Base-by-base conservation (phyloP, 2,113 vertebrate genomes). In the Chaetura pelagica region DNA sequence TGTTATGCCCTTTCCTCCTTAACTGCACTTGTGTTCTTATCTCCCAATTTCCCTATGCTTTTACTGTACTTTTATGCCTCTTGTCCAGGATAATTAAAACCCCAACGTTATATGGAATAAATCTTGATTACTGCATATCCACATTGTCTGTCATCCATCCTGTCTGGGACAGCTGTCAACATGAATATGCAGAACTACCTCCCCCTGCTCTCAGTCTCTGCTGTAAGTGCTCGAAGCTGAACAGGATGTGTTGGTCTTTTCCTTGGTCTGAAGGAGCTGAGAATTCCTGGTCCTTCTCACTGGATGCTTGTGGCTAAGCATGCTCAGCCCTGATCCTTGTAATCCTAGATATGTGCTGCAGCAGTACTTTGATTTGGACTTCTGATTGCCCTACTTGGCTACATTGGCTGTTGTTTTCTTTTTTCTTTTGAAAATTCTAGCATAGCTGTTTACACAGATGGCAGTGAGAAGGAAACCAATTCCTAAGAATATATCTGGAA, bases 131-230 rank as follows among this genome's bases (percentile, higher is more conserved):
- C 38, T 38, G 38, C 38, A 38, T 38, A 38, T 38, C 7, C 38
- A 38, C 38, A 38, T 38, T 38, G 38, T 38, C 7, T 38, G 38
- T 38, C 38, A 38, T 38, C 38, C 38, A 38, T 38, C 38, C 38
- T 38, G 38, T 38, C 38, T 38, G 38, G 38, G 38, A 38, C 38
- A 7, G 7, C 2, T 48, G 27, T 20, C 6, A 4, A 4, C 0
- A 4, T 6, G 82, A 55, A 57, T 34, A 38, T 0, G 0, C 15
- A 9, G 4, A 46, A 22, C 58, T 54, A 21, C 21, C 44, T 16
- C 5, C 7, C 29, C 17, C 29, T 34, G 66, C 67, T 52, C 32
- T 49, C 27, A 19, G 49, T 10, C 32, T 55, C 58, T 1, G 0
- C 20, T 12, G 6, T 24, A 13, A 42, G 69, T 4, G n/a, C 10